These are phyloP conservation scores for Forficula auricularia DNA, from an alignment of 1,140 invertebrate genomes.

Conservation along the genomic window DNA sequence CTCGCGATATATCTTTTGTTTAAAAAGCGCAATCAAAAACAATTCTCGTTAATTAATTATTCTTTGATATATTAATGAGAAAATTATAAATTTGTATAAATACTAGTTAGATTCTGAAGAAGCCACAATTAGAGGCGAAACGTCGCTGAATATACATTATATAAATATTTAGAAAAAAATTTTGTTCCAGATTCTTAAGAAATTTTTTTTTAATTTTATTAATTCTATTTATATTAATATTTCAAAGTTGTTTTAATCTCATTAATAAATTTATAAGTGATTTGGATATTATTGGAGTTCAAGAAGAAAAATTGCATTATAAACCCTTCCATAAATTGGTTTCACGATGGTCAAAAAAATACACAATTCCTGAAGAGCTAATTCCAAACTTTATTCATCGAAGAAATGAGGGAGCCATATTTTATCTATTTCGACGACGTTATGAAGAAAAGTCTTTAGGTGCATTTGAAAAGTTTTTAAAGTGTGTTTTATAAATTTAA, in stretches of 20 bases:
- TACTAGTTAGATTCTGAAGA: too few species aligned
- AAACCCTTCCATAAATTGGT: constrained; percentile 43
- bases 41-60: too few species aligned
- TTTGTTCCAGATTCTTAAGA: too few species aligned
- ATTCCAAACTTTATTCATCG: constrained; percentile 43
- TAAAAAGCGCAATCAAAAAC: too few species aligned
- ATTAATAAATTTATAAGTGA: not conserved
- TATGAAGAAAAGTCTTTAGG: constrained; percentile 36
- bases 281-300: constrained; percentile 36
- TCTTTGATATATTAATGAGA: too few species aligned
- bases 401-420: constrained; percentile 41
- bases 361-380: constrained; percentile 36
- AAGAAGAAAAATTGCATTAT: constrained; percentile 33
- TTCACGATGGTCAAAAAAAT: constrained; percentile 37
- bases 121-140: too few species aligned
- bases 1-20: too few species aligned
- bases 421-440: constrained; percentile 42
- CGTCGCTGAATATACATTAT: too few species aligned
- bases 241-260: not conserved
- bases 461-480: constrained; percentile 8
- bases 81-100: too few species aligned
- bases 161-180: too few species aligned
- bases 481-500: constrained; percentile 8
- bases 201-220: not conserved
- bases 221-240: not conserved